These are phyloP conservation scores for Toxotes lorentzi DNA, from an alignment of 2,797 vertebrate genomes.

Conservation along the genomic window DNA sequence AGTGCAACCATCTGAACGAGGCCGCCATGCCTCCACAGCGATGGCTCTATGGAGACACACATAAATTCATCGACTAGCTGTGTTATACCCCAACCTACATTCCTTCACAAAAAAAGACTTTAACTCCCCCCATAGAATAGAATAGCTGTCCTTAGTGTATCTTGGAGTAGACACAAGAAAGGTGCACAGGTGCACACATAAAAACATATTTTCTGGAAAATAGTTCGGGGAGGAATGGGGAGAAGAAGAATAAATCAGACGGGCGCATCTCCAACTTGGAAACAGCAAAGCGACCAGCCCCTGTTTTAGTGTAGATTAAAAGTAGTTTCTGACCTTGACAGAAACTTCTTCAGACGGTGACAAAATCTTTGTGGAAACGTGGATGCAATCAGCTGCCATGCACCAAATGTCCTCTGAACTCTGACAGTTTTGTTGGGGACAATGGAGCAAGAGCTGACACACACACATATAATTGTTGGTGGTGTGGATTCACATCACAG, in stretches of 20 bases:
- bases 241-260: slow-evolving; percentile 38
- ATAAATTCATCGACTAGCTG: slow-evolving; percentile 85
- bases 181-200: slow-evolving; percentile 44
- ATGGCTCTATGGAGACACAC: slow-evolving; percentile 86
- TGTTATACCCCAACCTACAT: slow-evolving; percentile 33
- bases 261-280: slow-evolving; percentile 34
- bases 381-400: slow-evolving; percentile 26
- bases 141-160: slow-evolving; percentile 76
- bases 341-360: slow-evolving; percentile 40
- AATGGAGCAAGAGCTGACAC: slow-evolving; percentile 29
- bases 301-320: slow-evolving; percentile 66
- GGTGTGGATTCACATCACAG: slow-evolving; percentile 27
- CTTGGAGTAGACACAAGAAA: slow-evolving; percentile 68
- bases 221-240: slow-evolving; percentile 55
- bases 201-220: slow-evolving; percentile 55
- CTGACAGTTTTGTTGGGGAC: slow-evolving; percentile 56
- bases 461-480: slow-evolving; percentile 9
- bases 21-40: slow-evolving; percentile 79
- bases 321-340: slow-evolving; percentile 26
- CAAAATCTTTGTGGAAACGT: slow-evolving; percentile 41
- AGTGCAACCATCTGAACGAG: slow-evolving; percentile 85
- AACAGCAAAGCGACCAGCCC: slow-evolving; percentile 47
- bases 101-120: slow-evolving; percentile 46
- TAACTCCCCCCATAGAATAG: slow-evolving; percentile 66
- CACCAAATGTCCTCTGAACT: slow-evolving; percentile 63